A percentile compares a stretch with the other conserved stretches of the same genome.
These are phyloP conservation scores for Pogonophryne albipinna DNA, from an alignment of 2,797 vertebrate species.

Conservation along the genomic window DNA sequence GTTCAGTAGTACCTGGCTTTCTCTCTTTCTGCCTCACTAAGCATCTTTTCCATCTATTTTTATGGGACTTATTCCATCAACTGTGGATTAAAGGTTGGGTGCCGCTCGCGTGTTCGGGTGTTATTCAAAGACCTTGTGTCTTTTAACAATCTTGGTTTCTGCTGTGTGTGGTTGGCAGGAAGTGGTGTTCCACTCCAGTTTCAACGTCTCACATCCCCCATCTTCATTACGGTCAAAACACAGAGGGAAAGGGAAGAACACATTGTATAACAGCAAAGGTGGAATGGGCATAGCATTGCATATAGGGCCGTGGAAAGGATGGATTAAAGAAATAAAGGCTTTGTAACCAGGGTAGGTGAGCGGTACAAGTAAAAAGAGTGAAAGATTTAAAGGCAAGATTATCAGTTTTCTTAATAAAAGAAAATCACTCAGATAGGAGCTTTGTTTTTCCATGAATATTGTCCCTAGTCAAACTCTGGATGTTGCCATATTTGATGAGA, in stretches of 20 bases:
- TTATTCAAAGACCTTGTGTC: constrained; percentile 50
- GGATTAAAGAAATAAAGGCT: constrained; percentile 8
- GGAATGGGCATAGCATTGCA: neutral
- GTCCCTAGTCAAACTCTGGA: neutral
- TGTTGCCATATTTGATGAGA: neutral
- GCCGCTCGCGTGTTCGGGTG: constrained; percentile 30
- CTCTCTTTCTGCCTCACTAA: neutral
- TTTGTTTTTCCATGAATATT: neutral
- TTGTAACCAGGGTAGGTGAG: neutral
- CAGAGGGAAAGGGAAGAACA: neutral
- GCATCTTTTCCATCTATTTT: constrained; percentile 47
- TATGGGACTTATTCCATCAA: constrained; percentile 43
- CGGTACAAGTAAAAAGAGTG: neutral
- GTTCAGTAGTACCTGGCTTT: constrained; percentile 8
- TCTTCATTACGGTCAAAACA: constrained; percentile 17
- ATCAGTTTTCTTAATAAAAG: neutral
- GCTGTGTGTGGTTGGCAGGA: constrained; percentile 37
- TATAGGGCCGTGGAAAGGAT: neutral
- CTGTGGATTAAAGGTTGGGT: constrained; percentile 35
- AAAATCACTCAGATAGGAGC: neutral
- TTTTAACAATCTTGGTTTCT: constrained; percentile 46
- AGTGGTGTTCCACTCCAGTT: constrained; percentile 24
- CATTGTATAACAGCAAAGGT: neutral
- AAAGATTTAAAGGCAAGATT: neutral
- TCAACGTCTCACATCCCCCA: constrained; percentile 21